A percentile compares a stretch with the other conserved stretches of the same genome.
phyloP scores from a whole-genome alignment of 2,888 invertebrate species.

The Athrips mouffetella region DNA sequence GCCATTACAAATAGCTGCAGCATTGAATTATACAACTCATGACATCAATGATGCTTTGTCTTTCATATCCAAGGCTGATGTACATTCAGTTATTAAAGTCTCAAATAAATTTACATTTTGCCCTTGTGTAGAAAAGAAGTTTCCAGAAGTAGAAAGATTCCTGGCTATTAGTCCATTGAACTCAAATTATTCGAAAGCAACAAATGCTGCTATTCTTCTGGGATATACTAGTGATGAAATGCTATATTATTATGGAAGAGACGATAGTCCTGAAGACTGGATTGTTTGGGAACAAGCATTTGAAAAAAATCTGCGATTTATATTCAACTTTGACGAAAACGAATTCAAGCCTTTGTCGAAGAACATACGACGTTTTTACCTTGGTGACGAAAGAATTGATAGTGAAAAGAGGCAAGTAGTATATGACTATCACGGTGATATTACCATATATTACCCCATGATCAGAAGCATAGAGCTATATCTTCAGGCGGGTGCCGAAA shows the following conservation, averaged over 20 bases:
- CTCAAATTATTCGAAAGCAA: constrained; percentile 26
- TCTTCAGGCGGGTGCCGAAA: background rate
- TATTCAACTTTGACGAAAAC: constrained; percentile 28
- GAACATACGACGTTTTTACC: no score
- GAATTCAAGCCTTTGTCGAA: no score
- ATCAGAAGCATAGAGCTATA: background rate
- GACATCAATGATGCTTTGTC: constrained; percentile 27
- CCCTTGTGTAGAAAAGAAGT: constrained; percentile 37
- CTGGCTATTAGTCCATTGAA: constrained; percentile 29
- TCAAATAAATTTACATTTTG: constrained; percentile 1
- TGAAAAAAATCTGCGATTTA: background rate
- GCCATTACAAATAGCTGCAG: constrained; percentile 26
- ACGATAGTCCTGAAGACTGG: constrained; percentile 26
- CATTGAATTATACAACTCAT: constrained; percentile 26
- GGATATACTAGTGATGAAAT: constrained; percentile 36
- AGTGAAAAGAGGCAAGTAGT: no score
- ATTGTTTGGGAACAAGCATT: constrained; percentile 17
- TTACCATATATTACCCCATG: background rate
- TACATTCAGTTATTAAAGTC: constrained; percentile 29
- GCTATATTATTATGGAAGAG: background rate
- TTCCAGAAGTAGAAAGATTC: constrained; percentile 35
- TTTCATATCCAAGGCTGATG: constrained; percentile 25
- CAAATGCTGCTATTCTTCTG: constrained; percentile 31
- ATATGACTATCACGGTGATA: no score
- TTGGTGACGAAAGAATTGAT: no score